A percentile compares a stretch with the other conserved stretches of the same genome.
phyloP scores from a whole-genome alignment of 2,888 invertebrate species.

The Syrista parreyssii region DNA sequence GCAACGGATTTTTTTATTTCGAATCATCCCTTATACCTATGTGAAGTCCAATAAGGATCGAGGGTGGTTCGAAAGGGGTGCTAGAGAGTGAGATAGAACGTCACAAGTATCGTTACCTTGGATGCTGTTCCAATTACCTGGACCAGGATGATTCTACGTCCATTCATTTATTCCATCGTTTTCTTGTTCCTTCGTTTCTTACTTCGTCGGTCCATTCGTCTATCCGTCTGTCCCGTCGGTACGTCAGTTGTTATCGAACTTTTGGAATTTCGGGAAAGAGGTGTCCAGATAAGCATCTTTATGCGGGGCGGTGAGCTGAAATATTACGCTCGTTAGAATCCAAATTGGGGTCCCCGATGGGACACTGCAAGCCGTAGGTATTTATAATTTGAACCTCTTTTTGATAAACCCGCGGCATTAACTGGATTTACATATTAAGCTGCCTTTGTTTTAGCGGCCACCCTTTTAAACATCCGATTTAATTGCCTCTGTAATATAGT shows the following conservation, averaged over 20 bases:
- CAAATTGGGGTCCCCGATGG: constrained; percentile 56
- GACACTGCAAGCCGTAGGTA: constrained; percentile 37
- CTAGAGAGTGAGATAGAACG: background rate
- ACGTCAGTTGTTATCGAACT: constrained; percentile 22
- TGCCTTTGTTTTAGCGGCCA: constrained; percentile 42
- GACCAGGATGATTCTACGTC: background rate
- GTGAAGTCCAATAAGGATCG: background rate
- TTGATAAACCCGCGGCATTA: constrained; percentile 44
- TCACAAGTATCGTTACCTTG: background rate
- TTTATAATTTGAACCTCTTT: constrained; percentile 52
- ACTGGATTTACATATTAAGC: constrained; percentile 55
- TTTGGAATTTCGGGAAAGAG: constrained; percentile 17
- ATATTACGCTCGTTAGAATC: constrained; percentile 62
- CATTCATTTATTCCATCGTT: background rate
- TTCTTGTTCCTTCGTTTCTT: background rate
- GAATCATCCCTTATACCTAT: background rate
- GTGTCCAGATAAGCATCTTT: constrained; percentile 46
- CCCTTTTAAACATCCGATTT: constrained; percentile 46
- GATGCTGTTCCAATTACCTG: background rate
- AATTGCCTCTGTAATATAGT: constrained; percentile 50
- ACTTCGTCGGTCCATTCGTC: background rate
- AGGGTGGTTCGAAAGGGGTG: background rate
- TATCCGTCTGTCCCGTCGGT: background rate
- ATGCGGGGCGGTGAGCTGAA: constrained; percentile 50
- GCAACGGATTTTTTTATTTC: background rate